Conservation (phyloP, 2,113 vertebrate genomes). For the Callaeas wilsoni region DNA sequence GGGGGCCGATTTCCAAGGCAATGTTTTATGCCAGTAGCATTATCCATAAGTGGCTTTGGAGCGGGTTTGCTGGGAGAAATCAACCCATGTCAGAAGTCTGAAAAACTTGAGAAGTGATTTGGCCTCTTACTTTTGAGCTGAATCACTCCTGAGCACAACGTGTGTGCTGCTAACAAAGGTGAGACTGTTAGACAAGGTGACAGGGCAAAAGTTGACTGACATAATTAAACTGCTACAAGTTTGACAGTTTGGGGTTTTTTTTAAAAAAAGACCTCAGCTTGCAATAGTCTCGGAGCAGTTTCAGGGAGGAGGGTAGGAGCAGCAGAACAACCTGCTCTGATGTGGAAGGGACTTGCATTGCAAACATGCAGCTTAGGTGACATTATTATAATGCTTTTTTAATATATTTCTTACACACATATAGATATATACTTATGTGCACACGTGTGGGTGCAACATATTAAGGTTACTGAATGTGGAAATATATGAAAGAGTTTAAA, state of each 20-base stretch:
- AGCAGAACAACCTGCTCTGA: neutral
- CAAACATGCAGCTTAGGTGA: neutral
- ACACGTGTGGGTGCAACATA: fast-evolving
- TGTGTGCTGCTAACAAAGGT: neutral
- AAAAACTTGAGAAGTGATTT: neutral
- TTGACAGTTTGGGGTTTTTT: neutral
- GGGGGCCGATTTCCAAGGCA: neutral
- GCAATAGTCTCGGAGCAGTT: neutral
- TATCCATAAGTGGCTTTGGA: neutral
- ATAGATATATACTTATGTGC: neutral
- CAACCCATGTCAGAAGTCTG: neutral
- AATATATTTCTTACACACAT: neutral
- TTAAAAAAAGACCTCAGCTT: neutral
- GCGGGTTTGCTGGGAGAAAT: neutral
- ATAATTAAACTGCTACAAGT: neutral
- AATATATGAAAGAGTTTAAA: neutral
- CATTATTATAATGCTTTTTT: neutral
- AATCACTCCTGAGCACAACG: neutral
- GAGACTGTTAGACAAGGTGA: neutral
- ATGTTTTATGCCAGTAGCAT: neutral
- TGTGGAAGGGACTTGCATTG: neutral
- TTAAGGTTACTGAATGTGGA: neutral
- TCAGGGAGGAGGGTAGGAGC: neutral
- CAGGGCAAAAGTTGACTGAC: neutral
- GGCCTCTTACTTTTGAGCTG: neutral